Conservation (phyloP, 1,140 invertebrate genomes). For the Lasioglossum albipes region DNA sequence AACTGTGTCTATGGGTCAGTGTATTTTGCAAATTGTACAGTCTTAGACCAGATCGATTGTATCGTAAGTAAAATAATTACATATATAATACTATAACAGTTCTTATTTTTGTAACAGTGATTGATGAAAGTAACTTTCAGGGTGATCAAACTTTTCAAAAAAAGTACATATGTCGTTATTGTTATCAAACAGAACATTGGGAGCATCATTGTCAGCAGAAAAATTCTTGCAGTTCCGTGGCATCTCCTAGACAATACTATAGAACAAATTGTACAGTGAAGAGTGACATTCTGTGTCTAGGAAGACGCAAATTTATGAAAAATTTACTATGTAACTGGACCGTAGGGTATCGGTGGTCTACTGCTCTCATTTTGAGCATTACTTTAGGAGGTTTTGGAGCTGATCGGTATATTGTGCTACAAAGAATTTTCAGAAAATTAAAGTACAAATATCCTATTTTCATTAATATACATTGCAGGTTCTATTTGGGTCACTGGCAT, state of each 20-base stretch:
- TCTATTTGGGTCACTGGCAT: constrained; percentile 94
- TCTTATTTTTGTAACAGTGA: not conserved
- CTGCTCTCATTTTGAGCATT: constrained; percentile 93
- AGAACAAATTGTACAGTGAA: constrained; percentile 95
- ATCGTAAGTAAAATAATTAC: constrained; percentile 65
- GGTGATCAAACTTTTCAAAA: constrained; percentile 86
- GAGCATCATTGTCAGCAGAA: constrained; percentile 92
- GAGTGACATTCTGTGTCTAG: constrained; percentile 93
- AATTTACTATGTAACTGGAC: constrained; percentile 98
- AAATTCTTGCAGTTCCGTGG: constrained; percentile 89
- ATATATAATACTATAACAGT: not conserved
- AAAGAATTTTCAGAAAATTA: no score
- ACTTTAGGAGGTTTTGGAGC: constrained; percentile 98
- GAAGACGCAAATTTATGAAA: constrained; percentile 91
- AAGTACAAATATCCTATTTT: not conserved
- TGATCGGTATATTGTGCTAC: constrained; percentile 84
- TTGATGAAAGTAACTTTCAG: constrained; percentile 72
- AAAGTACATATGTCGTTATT: constrained; percentile 92
- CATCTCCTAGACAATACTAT: constrained; percentile 87
- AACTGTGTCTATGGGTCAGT: constrained; percentile 74
- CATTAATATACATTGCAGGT: constrained; percentile 75
- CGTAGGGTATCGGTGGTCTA: constrained; percentile 96
- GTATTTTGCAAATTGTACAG: constrained; percentile 72
- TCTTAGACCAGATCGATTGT: constrained; percentile 71
- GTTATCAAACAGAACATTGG: constrained; percentile 95